Evolutionary conservation across 1,140 invertebrate species (phyloP).

Genomic region (Nomia melanderi): DNA sequence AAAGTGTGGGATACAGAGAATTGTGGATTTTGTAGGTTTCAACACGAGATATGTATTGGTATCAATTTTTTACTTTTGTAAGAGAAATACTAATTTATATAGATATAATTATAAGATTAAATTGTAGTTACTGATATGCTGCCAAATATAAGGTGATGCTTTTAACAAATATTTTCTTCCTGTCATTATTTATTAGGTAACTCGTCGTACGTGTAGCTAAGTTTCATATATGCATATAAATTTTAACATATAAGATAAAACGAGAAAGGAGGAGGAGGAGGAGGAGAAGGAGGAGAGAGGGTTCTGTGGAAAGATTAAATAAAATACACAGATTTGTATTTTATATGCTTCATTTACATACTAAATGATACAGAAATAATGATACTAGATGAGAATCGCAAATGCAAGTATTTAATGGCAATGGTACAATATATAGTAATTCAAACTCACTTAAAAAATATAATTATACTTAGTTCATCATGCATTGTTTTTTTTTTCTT

Average conservation of each 20-base stretch:
- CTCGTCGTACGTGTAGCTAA: neutral
- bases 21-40: slow-evolving; percentile 26
- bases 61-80: slow-evolving; percentile 57
- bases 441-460: slow-evolving; percentile 53
- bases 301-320: neutral
- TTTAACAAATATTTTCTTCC: slow-evolving; percentile 44
- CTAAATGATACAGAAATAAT: slow-evolving; percentile 71
- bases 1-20: slow-evolving; percentile 15
- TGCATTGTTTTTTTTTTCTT: slow-evolving; percentile 41
- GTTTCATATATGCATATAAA: neutral
- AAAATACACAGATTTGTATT: slow-evolving; percentile 56
- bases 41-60: slow-evolving; percentile 41
- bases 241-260: neutral
- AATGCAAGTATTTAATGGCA: slow-evolving; percentile 69
- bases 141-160: slow-evolving; percentile 71
- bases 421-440: slow-evolving; percentile 51
- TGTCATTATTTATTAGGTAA: slow-evolving; percentile 6
- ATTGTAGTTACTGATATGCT: slow-evolving; percentile 63
- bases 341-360: slow-evolving; percentile 68
- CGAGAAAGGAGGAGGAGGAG: too few relatives aligned
- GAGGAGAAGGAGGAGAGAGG: neutral
- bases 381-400: slow-evolving; percentile 65
- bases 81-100: slow-evolving; percentile 58
- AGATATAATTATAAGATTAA: slow-evolving; percentile 54
- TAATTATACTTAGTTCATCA: slow-evolving; percentile 39